phyloP scores from a whole-genome alignment of 2,797 vertebrate genomes.

The Pangasius mekongensis region DNA sequence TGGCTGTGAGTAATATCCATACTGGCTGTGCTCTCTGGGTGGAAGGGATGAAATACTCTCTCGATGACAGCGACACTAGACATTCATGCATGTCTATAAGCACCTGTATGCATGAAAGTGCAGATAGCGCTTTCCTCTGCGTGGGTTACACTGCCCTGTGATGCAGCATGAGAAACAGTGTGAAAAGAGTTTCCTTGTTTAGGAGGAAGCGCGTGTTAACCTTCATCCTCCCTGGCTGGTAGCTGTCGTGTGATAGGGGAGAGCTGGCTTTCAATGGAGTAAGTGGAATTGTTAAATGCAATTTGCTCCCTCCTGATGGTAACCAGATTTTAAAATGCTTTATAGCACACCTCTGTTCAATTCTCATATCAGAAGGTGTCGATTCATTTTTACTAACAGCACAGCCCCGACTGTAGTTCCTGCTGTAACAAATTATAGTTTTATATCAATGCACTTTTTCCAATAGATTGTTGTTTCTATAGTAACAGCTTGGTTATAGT shows the following conservation, averaged over 20 bases:
- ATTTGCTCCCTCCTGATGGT: background rate
- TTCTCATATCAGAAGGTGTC: background rate
- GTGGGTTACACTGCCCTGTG: background rate
- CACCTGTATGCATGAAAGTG: background rate
- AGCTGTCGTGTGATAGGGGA: background rate
- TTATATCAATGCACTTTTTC: background rate
- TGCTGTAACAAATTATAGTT: background rate
- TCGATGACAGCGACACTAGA: background rate
- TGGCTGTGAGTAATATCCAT: background rate
- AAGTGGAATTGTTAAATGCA: background rate
- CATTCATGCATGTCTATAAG: background rate
- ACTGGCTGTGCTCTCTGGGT: background rate
- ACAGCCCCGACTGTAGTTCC: background rate
- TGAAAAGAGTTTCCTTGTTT: background rate
- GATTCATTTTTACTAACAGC: too few species aligned
- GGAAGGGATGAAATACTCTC: background rate
- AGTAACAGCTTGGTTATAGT: slow-evolving; percentile 11
- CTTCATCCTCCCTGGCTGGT: background rate
- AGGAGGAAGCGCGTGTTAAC: background rate
- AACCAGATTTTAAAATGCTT: background rate
- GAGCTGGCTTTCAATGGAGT: background rate
- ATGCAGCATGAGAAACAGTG: background rate
- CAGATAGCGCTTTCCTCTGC: background rate
- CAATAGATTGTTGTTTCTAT: background rate
- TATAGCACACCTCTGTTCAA: background rate